These are phyloP conservation scores for Ommatoiulus sabulosus DNA, from an alignment of 2,888 invertebrate genomes.

Conservation along the genomic window DNA sequence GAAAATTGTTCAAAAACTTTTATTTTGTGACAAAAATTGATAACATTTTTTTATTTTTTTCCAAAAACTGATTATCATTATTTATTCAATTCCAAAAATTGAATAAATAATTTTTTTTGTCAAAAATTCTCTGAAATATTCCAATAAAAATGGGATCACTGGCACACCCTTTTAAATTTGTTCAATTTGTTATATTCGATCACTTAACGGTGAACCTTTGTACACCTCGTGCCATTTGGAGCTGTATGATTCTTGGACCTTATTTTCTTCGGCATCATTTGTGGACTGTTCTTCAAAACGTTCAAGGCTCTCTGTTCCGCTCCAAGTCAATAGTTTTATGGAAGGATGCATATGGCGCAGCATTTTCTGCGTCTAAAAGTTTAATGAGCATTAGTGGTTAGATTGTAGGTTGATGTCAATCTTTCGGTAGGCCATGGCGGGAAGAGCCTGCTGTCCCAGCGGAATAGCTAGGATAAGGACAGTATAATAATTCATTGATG, in stretches of 20 bases:
- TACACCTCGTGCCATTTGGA: neutral
- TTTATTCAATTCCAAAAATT: too few relatives aligned
- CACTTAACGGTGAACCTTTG: neutral
- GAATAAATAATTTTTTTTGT: too few relatives aligned
- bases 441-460: slow-evolving; percentile 32
- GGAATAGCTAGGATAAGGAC: slow-evolving; percentile 46
- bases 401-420: slow-evolving; percentile 48
- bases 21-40: too few relatives aligned
- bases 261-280: neutral
- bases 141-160: too few relatives aligned
- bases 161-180: too few relatives aligned
- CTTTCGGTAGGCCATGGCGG: slow-evolving; percentile 42
- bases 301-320: neutral
- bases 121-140: too few relatives aligned
- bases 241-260: neutral
- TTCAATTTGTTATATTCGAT: neutral
- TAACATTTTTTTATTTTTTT: too few relatives aligned
- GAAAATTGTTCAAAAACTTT: too few relatives aligned
- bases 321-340: slow-evolving; percentile 42
- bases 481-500: slow-evolving; percentile 48
- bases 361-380: slow-evolving; percentile 36
- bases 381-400: slow-evolving; percentile 48
- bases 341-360: slow-evolving; percentile 48
- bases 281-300: neutral
- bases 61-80: too few relatives aligned